Percentiles rank a stretch among this genome's conserved stretches.
These are phyloP conservation scores for Hipparchia semele DNA, from an alignment of 2,888 invertebrate genomes.

Conservation along the genomic window DNA sequence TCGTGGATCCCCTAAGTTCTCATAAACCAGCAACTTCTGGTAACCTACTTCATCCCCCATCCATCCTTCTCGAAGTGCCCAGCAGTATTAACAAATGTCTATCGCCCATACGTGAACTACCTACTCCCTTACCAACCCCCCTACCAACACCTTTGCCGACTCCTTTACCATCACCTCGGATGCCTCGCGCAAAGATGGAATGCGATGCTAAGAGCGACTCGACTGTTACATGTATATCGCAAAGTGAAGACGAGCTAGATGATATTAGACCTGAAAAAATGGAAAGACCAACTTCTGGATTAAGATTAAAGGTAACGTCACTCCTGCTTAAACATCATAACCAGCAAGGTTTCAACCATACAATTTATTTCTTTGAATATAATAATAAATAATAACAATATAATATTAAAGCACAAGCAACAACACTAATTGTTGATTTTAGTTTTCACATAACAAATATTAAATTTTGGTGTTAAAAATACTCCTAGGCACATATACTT, in stretches of 20 bases:
- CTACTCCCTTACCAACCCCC: constrained; percentile 87
- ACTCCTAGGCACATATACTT: no score
- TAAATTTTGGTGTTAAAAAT: no score
- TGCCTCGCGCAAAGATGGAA: constrained; percentile 70
- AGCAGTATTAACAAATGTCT: constrained; percentile 89
- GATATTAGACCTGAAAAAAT: constrained; percentile 66
- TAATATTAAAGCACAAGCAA: no score
- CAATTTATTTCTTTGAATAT: no score
- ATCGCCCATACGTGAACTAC: constrained; percentile 90
- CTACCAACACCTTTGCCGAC: constrained; percentile 86
- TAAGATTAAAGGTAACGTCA: constrained; percentile 64
- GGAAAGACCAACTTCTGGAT: constrained; percentile 62
- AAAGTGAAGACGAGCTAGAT: constrained; percentile 75
- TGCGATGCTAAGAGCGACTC: constrained; percentile 60
- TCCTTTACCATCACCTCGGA: constrained; percentile 81
- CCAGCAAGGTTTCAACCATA: no score
- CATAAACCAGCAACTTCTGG: constrained; percentile 83
- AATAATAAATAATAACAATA: no score
- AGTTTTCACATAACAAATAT: no score
- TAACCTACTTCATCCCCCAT: constrained; percentile 87
- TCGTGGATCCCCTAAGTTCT: constrained; percentile 86
- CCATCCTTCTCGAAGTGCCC: constrained; percentile 90
- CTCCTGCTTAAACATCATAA: no score
- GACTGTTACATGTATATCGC: constrained; percentile 59
- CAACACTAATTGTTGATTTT: no score